phyloP scores from a whole-genome alignment of 2,113 vertebrate species.

The Corapipo altera region DNA sequence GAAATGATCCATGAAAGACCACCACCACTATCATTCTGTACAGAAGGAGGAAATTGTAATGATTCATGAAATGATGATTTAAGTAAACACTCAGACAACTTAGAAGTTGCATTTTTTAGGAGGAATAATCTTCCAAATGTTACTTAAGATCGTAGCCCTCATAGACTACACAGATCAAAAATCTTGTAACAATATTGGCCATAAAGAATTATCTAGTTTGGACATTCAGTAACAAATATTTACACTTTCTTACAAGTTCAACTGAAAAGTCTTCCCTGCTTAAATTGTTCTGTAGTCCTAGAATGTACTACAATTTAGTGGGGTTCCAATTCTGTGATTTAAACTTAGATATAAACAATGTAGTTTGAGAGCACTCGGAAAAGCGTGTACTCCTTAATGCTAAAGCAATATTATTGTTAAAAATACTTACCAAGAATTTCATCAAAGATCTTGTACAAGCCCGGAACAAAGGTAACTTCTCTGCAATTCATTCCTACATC shows the following conservation, averaged over 20 bases:
- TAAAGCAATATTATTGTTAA: neutral
- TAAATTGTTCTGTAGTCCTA: neutral
- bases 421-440: constrained; percentile 94
- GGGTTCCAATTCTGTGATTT: neutral
- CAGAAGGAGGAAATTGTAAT: neutral
- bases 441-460: constrained; percentile 99
- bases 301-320: neutral
- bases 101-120: neutral
- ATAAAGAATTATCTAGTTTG: neutral
- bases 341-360: neutral
- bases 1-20: neutral
- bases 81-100: neutral
- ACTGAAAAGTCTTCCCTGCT: neutral
- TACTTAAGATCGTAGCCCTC: neutral
- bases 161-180: neutral
- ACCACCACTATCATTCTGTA: neutral
- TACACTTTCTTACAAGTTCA: neutral
- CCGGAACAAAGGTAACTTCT: constrained; percentile 96
- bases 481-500: constrained; percentile 95
- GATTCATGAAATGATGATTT: neutral
- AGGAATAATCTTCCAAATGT: neutral
- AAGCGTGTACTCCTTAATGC: neutral
- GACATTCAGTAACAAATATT: neutral
- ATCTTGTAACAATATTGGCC: neutral
- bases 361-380: neutral